A percentile compares a stretch with the other conserved stretches of the same genome.
These are phyloP conservation scores for Natrix natrix DNA, from an alignment of 2,797 vertebrate genomes.

Conservation along the genomic window DNA sequence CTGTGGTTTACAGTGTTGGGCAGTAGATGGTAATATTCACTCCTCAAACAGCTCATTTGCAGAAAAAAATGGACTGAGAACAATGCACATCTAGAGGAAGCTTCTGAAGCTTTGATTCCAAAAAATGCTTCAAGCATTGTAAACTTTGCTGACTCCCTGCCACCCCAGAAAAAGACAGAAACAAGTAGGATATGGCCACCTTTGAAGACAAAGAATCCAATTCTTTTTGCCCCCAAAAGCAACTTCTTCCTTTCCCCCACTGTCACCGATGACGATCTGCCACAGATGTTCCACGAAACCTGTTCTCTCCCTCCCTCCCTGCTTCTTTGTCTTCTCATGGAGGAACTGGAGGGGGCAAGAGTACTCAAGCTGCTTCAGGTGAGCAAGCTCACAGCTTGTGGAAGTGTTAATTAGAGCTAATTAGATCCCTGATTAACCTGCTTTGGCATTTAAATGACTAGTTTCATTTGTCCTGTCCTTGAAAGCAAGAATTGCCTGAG, in stretches of 20 bases:
- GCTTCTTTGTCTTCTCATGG: not conserved
- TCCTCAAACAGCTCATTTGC: constrained; percentile 22
- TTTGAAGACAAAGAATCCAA: rapidly evolving
- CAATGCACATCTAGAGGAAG: constrained; percentile 1
- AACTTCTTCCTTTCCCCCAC: not conserved
- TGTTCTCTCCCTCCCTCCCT: not conserved
- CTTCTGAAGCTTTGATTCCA: not conserved
- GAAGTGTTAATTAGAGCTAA: constrained; percentile 20
- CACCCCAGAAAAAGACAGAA: rapidly evolving
- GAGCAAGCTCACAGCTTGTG: constrained; percentile 26
- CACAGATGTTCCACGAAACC: not conserved
- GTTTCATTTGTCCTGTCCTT: not conserved
- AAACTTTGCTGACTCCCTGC: constrained; percentile 10
- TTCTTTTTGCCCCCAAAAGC: not conserved
- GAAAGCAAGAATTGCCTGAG: not conserved
- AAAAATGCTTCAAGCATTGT: constrained; percentile 8
- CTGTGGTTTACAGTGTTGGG: constrained; percentile 17
- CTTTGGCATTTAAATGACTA: not conserved
- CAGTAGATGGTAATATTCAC: rapidly evolving
- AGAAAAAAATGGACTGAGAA: constrained; percentile 17
- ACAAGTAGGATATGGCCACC: not conserved
- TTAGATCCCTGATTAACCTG: constrained; percentile 17
- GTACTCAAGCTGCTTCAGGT: rapidly evolving
- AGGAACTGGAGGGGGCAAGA: not conserved
- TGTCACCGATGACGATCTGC: rapidly evolving